Evolutionary conservation across 1,140 invertebrate genomes (phyloP), one percentile per base, ranked within the genome.

Genomic region (Portunus trituberculatus): DNA sequence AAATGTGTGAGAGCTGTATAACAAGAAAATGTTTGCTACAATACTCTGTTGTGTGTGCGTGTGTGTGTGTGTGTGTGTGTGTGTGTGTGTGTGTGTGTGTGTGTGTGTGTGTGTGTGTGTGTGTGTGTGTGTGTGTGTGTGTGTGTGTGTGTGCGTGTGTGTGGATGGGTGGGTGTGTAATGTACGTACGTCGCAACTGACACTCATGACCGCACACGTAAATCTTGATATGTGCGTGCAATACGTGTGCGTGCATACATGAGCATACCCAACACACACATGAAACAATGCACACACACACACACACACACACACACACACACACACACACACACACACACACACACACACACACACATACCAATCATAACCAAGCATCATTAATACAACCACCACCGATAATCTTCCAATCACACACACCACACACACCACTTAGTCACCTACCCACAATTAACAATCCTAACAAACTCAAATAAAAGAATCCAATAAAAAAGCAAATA

Each of bases 11-110:
- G 67, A n/a, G 25, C 12, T 2, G 67, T 76, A 20, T 20, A 76
- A n/a, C 6, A 20, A 8, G 67, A n/a, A 76, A 76, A 76, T 76
- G 20, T 76, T 59, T 59, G 52, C 52, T 20, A 59, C 16, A 59
- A 20, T 20, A 1, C 25, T 89, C 25, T 89, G 7, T 67, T 0
- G 4, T 29, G 52, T 91, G 31, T 59, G 52, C 28, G 52, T 59
- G 52, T 91, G n/a, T 91, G 52, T 91, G 45, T 88, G 45, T 90
- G 25, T 90, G 45, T 90, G 16, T 45, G 25, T 76, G 16, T 92
- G 76, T 92, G 76, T 92, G 7, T 92, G 76, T 92, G 32, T 92
- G 32, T 92, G 32, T 92, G 32, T 92, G 32, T 92, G 32, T 92
- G 76, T 92, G 31, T 92, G 76, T 82, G 76, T 82, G 76, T 82